Conservation (phyloP, 2,797 vertebrate genomes). For the Sardinella longiceps region DNA sequence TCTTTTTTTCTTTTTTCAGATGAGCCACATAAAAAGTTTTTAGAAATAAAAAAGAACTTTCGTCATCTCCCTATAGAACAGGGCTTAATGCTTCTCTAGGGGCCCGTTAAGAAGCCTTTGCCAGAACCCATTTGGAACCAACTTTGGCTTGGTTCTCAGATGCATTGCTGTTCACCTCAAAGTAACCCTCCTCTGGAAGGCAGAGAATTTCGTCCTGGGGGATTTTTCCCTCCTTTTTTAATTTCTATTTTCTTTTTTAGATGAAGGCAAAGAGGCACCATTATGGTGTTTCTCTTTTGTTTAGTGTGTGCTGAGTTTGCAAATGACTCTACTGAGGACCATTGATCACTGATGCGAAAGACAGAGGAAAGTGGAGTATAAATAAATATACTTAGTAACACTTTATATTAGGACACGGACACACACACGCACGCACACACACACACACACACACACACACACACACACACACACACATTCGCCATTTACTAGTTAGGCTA, state of each 20-base stretch:
- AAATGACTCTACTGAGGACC: neutral
- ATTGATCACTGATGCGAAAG: neutral
- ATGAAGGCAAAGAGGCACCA: neutral
- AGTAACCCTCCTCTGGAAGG: neutral
- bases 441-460: too few relatives aligned
- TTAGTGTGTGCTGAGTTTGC: neutral
- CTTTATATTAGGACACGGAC: too few relatives aligned
- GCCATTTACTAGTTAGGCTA: too few relatives aligned
- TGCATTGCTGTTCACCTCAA: neutral
- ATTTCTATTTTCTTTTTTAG: neutral
- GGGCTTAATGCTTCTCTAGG: neutral
- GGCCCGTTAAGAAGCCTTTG: neutral
- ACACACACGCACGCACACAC: too few relatives aligned
- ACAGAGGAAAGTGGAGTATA: neutral
- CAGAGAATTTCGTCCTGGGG: neutral
- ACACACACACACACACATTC: too few relatives aligned
- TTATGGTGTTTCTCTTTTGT: neutral
- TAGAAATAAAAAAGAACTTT: neutral
- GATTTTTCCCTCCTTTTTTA: neutral
- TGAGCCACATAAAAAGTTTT: neutral
- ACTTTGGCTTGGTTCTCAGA: neutral
- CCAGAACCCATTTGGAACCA: neutral
- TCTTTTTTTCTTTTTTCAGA: neutral
- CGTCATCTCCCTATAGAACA: neutral
- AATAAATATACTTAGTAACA: too few relatives aligned